phyloP scores from a whole-genome alignment of 2,113 vertebrate species.

The Rhadina sibilatrix region DNA sequence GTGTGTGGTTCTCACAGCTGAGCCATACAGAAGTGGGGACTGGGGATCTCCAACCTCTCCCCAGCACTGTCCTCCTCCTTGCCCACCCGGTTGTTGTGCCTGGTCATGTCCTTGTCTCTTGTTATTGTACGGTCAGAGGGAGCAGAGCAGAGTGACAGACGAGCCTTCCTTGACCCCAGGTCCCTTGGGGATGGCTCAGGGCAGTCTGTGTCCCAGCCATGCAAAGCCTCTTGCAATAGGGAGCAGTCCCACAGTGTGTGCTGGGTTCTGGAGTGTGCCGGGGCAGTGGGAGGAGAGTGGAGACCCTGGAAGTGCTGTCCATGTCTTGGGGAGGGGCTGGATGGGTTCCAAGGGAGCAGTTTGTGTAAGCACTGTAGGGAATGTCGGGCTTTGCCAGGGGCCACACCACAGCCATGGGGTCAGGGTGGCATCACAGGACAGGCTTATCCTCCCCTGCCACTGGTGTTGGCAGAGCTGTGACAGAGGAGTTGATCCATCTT shows the following conservation, averaged over 20 bases:
- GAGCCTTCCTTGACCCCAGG: accelerated
- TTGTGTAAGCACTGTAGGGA: accelerated
- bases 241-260: too few relatives aligned
- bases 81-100: accelerated
- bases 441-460: neutral
- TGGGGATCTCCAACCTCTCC: neutral
- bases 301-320: neutral
- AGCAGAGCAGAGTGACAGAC: neutral
- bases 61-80: accelerated
- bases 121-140: accelerated
- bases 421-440: neutral
- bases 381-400: accelerated
- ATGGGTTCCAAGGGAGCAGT: neutral
- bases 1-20: accelerated
- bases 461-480: neutral
- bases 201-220: too few relatives aligned
- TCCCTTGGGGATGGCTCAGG: neutral
- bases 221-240: accelerated
- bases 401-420: accelerated
- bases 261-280: accelerated
- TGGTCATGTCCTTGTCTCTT: neutral
- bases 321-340: neutral
- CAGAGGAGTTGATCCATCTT: neutral
- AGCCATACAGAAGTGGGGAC: accelerated
- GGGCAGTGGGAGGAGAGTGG: accelerated